Evolutionary conservation across 2,888 invertebrate genomes (phyloP), one percentile per base, ranked within the genome.

Genomic region (Rhorus exstirpatorius): DNA sequence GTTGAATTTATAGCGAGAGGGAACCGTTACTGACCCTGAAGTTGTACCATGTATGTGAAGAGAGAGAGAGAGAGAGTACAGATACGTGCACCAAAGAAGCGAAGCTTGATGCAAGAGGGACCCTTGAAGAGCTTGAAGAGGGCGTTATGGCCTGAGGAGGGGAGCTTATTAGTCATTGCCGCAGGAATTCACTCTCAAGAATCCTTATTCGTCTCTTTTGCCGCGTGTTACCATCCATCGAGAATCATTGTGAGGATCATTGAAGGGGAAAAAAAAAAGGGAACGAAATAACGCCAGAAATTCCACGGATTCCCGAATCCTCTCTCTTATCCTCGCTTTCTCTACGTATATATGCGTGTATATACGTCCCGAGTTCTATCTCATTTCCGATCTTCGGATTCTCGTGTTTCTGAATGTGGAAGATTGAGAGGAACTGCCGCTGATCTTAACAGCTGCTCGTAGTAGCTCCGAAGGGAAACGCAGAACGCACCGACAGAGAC

Each of bases 381-480:
- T 51, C 38, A 60, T 79, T 79, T 58, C 63, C 51, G 65, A 79
- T 79, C 68, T 46, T 58, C 58, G 49, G 35, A 58, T 60, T 55
- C 17, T 61, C 70, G 60, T 38, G 61, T 72, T 79, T 44, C 31
- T 63, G 14, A 46, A 74, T 63, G 61, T 44, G 44, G 26, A 68
- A 74, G 53, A 63, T 81, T 68, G 81, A 77, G 60, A 67, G 60
- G 58, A 76, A 72, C 44, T 67, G 65, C 35, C 35, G 71, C 21
- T 60, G 81, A 81, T 77, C 72, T 68, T 55, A 77, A 74, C 72
- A 77, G 67, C 77, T 72, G 77, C 67, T 53, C 41, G 41, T 19
- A 41, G 44, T 74, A n/a, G n/a, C 67, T 53, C 67, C 44, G 67
- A 68, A 51, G 82, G 68, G 79, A 79, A 82, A 75, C 75, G 79